Evolutionary conservation across 2,797 vertebrate genomes (phyloP).

Genomic region (Spheniscus humboldti): DNA sequence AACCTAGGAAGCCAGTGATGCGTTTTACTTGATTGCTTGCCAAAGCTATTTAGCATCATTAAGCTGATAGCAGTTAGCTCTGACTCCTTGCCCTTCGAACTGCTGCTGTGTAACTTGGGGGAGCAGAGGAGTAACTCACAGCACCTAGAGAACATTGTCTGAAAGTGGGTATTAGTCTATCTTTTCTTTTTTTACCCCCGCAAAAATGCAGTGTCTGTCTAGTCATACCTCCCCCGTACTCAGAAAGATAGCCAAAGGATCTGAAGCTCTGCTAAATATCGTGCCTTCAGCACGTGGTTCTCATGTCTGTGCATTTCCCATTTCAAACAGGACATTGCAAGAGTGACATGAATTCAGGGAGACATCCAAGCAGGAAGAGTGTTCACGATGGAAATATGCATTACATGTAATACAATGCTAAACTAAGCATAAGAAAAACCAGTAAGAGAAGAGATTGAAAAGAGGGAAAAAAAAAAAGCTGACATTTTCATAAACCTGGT

Average conservation of each 20-base stretch:
- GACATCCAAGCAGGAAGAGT: neutral
- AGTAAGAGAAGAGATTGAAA: neutral
- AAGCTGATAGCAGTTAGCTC: neutral
- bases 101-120: neutral
- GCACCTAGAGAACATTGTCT: neutral
- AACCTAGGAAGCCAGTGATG: neutral
- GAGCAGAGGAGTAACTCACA: neutral
- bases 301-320: neutral
- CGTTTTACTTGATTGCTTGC: neutral
- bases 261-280: neutral
- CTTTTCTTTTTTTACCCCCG: neutral
- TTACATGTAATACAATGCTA: neutral
- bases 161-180: neutral
- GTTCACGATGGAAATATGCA: neutral
- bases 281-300: neutral
- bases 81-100: neutral
- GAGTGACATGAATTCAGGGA: neutral
- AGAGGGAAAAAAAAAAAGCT: fast-evolving
- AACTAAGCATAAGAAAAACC: neutral
- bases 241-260: neutral
- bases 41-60: neutral
- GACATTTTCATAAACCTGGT: neutral
- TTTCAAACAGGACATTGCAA: neutral
- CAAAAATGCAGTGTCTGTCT: neutral
- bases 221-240: neutral